Evolutionary conservation across 2,113 vertebrate genomes (phyloP).

Genomic region (Bambusicola thoracicus): DNA sequence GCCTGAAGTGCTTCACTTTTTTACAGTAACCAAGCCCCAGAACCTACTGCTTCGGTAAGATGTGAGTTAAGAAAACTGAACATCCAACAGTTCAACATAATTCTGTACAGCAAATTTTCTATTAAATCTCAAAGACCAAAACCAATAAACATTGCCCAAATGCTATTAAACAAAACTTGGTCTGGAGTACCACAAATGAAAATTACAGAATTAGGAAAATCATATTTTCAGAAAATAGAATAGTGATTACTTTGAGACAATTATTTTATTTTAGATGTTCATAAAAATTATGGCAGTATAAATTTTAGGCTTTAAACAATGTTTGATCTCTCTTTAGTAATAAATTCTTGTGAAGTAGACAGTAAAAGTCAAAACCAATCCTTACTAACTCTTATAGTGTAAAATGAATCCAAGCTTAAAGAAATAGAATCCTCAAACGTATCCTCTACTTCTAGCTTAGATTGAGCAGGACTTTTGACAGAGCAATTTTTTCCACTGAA

Average conservation of each 20-base stretch:
- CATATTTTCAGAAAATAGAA: neutral
- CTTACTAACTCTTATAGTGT: neutral
- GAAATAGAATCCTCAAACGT: neutral
- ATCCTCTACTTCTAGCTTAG: neutral
- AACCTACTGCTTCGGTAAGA: neutral
- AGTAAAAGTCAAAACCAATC: neutral
- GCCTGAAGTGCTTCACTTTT: neutral
- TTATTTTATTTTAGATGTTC: too few relatives aligned
- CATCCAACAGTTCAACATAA: neutral
- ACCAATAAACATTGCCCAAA: neutral
- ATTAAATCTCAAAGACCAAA: neutral
- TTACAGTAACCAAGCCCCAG: neutral
- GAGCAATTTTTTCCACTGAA: accelerated
- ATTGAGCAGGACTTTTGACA: neutral
- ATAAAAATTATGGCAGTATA: neutral
- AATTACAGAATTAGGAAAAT: neutral
- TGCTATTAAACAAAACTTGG: neutral
- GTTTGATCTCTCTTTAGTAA: neutral
- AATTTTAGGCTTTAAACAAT: neutral
- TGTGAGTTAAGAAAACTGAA: neutral
- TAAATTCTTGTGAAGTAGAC: neutral
- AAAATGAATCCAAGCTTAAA: neutral
- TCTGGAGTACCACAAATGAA: neutral
- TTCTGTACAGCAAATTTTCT: neutral
- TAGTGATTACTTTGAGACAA: neutral